Conservation (phyloP, 2,888 invertebrate genomes). For the Lottia gigantea region DNA sequence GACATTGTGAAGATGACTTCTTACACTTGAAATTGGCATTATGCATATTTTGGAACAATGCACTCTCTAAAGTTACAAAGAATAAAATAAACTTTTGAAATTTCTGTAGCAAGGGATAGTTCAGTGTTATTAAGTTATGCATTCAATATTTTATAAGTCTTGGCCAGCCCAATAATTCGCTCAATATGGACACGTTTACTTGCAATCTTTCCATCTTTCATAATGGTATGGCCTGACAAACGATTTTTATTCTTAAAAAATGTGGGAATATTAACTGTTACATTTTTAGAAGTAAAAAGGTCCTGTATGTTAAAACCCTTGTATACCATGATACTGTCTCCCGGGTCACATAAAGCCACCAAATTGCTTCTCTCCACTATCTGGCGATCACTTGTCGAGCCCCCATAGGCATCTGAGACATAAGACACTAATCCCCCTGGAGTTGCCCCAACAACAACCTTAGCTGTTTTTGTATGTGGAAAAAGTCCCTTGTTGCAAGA, state of each 20-base stretch:
- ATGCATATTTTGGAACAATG: not conserved
- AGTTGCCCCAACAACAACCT: constrained; percentile 31
- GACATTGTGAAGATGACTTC: too few relatives aligned
- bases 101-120: constrained; percentile 1
- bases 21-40: not conserved
- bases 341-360: constrained; percentile 26
- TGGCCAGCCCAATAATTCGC: constrained; percentile 21
- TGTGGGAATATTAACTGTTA: constrained; percentile 35
- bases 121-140: constrained; percentile 10
- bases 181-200: constrained; percentile 35
- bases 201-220: constrained; percentile 34
- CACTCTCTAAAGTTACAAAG: not conserved
- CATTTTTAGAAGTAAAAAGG: constrained; percentile 28
- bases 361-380: constrained; percentile 33
- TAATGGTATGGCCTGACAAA: constrained; percentile 26
- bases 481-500: constrained; percentile 18
- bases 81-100: not conserved
- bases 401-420: constrained; percentile 31
- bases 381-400: constrained; percentile 39
- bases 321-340: constrained; percentile 36
- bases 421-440: constrained; percentile 33
- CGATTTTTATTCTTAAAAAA: constrained; percentile 35
- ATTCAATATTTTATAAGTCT: constrained; percentile 19
- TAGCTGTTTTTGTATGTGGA: constrained; percentile 27
- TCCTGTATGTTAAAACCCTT: constrained; percentile 40